Conservation (phyloP, 2,113 vertebrate genomes). For the Cynocephalus volans region DNA sequence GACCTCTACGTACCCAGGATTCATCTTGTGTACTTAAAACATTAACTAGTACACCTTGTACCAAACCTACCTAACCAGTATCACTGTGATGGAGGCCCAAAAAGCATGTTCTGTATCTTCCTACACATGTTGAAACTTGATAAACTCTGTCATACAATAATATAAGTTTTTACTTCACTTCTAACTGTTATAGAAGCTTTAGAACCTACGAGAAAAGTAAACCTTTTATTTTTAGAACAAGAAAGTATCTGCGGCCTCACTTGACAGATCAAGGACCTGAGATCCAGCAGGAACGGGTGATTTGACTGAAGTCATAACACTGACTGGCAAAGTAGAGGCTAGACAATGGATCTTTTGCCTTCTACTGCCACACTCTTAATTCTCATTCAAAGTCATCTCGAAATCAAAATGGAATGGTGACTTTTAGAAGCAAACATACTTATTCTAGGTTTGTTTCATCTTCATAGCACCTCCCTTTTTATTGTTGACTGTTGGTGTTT, state of each 20-base stretch:
- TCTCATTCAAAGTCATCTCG: background rate
- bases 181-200: background rate
- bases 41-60: background rate
- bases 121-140: background rate
- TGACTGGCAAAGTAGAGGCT: background rate
- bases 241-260: background rate
- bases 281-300: background rate
- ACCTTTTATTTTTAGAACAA: background rate
- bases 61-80: background rate
- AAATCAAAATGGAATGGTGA: constrained; percentile 27
- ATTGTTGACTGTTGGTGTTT: constrained; percentile 42
- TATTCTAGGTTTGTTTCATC: background rate
- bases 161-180: background rate
- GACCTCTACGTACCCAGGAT: background rate
- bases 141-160: background rate
- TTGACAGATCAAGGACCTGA: background rate
- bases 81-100: background rate
- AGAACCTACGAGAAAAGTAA: background rate
- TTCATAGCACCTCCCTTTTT: background rate
- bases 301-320: background rate
- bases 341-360: background rate
- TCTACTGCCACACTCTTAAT: background rate
- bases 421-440: constrained; percentile 50
- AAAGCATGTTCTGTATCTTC: background rate
- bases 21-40: background rate